Base-by-base conservation (phyloP, 2,797 vertebrate species). In the Oceanodroma leucorhoa region DNA sequence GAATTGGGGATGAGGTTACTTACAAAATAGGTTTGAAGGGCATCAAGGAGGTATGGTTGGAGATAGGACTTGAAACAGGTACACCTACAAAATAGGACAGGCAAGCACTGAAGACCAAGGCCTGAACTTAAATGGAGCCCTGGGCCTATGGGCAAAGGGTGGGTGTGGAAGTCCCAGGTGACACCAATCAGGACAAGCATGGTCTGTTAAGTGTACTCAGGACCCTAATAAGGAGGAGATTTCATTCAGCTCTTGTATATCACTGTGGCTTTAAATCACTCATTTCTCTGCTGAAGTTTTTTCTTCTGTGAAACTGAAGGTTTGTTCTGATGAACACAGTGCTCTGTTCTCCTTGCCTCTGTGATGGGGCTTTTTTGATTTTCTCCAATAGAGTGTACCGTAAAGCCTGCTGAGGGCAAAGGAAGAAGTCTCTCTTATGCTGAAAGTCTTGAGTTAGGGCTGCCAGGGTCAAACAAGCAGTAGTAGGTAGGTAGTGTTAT, bases 61-160 rank as follows among this genome's bases (percentile, higher is more conserved):
- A 78, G 3, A 14, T 2, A 48, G 2, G 3, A 2, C 14, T 16
- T 55, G 3, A 27, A 73, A 21, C 2, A 54, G 1, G 0, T 7
- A 10, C 1, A 15, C 2, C 7, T 32, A 6, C 7, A 40, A 38
- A 62, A 22, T 11, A 54, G 11, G 1, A 16, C 1, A 26, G 19
- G 2, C 1, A 30, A 29, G 2, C 0, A 3, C 4, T 48, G 4
- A 41, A n/a, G 0, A 5, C 3, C 3, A 3, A 36, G 32, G 9
- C 9, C 9, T 66, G 51, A 36, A 10, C 17, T 57, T 46, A 66
- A 85, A 40, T 16, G 9, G 58, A 87, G 30, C 9, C 18, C 11
- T 71, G 38, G 14, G 26, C 27, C 24, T 50, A 4, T n/a, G 14
- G 57, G 26, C 24, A 82, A 53, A 76, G 12, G 6, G 14, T 23